phyloP scores from a whole-genome alignment of 2,888 invertebrate genomes.

The Protophormia terraenovae region DNA sequence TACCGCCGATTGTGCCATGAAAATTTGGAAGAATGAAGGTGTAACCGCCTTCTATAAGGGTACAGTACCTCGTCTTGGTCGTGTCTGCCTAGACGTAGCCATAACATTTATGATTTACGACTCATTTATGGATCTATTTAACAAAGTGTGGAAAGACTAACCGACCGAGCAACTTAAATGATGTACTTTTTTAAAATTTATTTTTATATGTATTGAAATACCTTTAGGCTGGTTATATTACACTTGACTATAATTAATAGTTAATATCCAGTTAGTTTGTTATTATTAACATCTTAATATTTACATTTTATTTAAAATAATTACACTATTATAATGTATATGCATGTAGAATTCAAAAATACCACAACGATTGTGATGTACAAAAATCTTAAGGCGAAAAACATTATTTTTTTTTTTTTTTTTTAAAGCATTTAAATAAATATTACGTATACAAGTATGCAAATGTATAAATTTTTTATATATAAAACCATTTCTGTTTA shows the following conservation, averaged over 20 bases:
- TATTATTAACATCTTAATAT: neutral
- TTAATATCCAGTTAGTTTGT: neutral
- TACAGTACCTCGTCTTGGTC: constrained; percentile 95
- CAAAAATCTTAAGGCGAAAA: too few relatives aligned
- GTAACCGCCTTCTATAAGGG: constrained; percentile 99
- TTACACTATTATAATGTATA: constrained; percentile 12
- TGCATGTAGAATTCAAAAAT: neutral
- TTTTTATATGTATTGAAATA: neutral
- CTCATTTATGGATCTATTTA: constrained; percentile 98
- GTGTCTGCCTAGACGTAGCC: constrained; percentile 98
- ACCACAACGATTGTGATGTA: too few relatives aligned
- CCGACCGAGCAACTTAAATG: neutral
- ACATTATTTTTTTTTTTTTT: too few relatives aligned
- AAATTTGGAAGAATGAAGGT: constrained; percentile 97
- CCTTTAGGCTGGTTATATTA: too few relatives aligned
- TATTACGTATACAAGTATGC: neutral
- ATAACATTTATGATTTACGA: constrained; percentile 99
- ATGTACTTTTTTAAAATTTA: neutral
- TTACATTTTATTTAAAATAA: neutral
- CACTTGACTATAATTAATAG: constrained; percentile 12
- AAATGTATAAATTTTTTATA: constrained; percentile 1
- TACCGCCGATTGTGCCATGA: constrained; percentile 94
- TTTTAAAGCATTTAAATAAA: neutral
- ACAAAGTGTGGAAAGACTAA: constrained; percentile 88
- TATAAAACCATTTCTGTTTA: neutral